phyloP scores from a whole-genome alignment of 2,113 vertebrate genomes.

The Vidua macroura region DNA sequence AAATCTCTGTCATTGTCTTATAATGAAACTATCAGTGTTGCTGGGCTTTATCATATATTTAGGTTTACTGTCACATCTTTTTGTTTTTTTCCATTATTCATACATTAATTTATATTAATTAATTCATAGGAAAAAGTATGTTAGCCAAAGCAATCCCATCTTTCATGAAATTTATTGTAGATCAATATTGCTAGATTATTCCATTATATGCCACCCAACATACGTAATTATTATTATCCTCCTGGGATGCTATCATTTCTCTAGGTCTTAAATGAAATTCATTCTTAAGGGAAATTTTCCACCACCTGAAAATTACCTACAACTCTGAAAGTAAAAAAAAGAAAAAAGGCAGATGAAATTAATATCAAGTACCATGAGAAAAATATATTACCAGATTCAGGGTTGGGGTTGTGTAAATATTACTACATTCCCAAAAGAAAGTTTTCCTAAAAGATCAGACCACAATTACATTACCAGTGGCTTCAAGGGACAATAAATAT shows the following conservation, averaged over 20 bases:
- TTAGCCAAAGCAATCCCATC: not conserved
- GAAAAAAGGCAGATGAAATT: not conserved
- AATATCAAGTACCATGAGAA: not conserved
- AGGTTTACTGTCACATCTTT: not conserved
- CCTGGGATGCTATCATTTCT: constrained; percentile 66
- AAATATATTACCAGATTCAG: not conserved
- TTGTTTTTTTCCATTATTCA: not conserved
- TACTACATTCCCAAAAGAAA: not conserved
- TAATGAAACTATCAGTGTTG: not conserved
- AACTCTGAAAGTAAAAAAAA: not conserved
- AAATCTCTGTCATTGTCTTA: not conserved
- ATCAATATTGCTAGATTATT: not conserved
- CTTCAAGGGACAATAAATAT: not conserved
- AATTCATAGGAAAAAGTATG: not conserved
- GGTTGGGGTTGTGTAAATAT: not conserved
- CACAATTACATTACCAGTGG: not conserved
- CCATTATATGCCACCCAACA: not conserved
- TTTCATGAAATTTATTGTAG: not conserved
- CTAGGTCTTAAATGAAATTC: constrained; percentile 66
- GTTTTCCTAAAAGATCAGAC: not conserved
- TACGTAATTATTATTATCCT: not conserved
- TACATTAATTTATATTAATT: not conserved
- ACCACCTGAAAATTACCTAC: constrained; percentile 77
- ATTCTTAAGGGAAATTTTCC: constrained; percentile 75
- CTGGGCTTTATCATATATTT: not conserved